Conservation (phyloP, 2,888 invertebrate species). For the Cremastobaeus sp. region DNA sequence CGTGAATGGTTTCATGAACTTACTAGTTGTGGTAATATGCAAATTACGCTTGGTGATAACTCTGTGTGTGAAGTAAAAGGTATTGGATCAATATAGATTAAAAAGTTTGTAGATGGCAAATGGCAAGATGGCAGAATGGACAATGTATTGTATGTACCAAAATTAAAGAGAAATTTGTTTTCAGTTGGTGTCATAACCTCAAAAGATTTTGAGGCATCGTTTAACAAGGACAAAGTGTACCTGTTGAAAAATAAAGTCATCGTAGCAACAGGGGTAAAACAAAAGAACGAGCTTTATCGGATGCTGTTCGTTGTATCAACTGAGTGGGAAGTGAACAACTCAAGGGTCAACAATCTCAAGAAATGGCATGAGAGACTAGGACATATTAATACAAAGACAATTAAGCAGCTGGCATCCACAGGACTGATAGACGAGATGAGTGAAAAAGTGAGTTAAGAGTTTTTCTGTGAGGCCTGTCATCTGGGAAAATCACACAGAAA, state of each 20-base stretch:
- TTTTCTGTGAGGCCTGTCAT: constrained; percentile 39
- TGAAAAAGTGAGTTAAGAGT: neutral
- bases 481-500: constrained; percentile 24
- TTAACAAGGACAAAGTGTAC: neutral
- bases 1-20: too few species aligned
- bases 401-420: neutral
- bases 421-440: constrained; percentile 3
- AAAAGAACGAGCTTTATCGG: neutral
- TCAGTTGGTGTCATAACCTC: constrained; percentile 1
- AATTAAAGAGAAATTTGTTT: constrained; percentile 47
- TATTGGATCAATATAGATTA: constrained; percentile 28
- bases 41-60: neutral
- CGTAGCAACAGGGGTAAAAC: constrained; percentile 12
- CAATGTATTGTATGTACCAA: constrained; percentile 29
- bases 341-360: constrained; percentile 10
- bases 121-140: neutral
- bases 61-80: constrained; percentile 36
- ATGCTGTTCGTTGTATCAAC: constrained; percentile 1
- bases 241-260: neutral
- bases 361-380: constrained; percentile 60
- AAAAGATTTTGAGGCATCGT: constrained; percentile 2
- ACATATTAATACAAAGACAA: constrained; percentile 23
- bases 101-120: constrained; percentile 12
- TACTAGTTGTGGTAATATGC: neutral
- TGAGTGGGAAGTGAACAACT: constrained; percentile 21